Conservation (phyloP, 2,113 vertebrate genomes). For the Hippocampus guttulatus region DNA sequence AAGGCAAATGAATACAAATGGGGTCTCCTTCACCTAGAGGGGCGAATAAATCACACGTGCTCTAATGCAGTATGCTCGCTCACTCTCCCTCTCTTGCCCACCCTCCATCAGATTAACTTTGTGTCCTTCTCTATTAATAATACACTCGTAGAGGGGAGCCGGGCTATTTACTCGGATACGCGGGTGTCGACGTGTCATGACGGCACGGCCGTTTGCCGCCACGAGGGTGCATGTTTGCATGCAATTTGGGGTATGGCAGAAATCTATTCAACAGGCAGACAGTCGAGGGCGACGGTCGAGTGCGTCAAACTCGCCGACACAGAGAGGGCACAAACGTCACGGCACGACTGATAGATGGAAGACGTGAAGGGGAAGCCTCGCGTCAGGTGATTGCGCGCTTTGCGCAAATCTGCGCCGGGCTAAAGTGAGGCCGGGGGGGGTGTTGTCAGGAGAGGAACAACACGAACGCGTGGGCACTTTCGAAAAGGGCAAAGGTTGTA, state of each 20-base stretch:
- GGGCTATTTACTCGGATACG: slow-evolving; percentile 22
- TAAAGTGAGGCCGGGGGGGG: slow-evolving; percentile 61
- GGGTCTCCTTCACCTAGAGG: slow-evolving; percentile 76
- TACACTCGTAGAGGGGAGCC: slow-evolving; percentile 32
- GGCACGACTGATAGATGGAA: slow-evolving; percentile 57
- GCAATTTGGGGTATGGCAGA: background rate
- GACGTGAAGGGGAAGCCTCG: slow-evolving; percentile 47
- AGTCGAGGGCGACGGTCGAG: too few species aligned
- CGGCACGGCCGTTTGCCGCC: too few species aligned
- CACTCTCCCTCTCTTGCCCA: slow-evolving; percentile 18
- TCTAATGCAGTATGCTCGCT: slow-evolving; percentile 54
- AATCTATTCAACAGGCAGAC: too few species aligned
- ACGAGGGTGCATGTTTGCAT: background rate
- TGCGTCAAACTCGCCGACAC: too few species aligned
- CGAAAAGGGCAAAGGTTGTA: slow-evolving; percentile 23
- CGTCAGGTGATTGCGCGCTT: slow-evolving; percentile 21
- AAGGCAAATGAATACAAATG: slow-evolving; percentile 87
- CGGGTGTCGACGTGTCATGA: slow-evolving; percentile 28
- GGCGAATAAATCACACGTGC: slow-evolving; percentile 78
- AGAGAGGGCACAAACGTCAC: slow-evolving; percentile 51
- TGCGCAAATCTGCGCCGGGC: slow-evolving; percentile 48
- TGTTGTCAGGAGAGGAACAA: slow-evolving; percentile 39
- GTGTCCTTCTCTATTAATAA: slow-evolving; percentile 62
- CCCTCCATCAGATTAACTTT: slow-evolving; percentile 59
- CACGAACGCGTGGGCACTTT: slow-evolving; percentile 48